Evolutionary conservation across 2,113 vertebrate genomes (phyloP).

Genomic region (Cebidichthys violaceus): DNA sequence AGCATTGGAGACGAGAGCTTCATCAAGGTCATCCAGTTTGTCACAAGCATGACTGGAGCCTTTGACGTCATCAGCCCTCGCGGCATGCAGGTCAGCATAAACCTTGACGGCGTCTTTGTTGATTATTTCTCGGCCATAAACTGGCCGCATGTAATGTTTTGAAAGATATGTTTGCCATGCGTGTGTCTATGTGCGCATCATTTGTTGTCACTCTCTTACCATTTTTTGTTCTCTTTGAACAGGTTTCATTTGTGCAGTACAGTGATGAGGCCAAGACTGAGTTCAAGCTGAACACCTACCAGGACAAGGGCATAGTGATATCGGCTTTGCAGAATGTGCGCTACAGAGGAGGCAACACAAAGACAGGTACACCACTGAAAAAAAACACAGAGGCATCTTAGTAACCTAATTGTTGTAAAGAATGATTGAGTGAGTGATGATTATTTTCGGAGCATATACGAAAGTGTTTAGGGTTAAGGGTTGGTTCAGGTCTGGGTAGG

Average conservation of each 20-base stretch:
- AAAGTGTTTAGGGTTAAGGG: too few species aligned
- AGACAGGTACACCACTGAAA: constrained; percentile 86
- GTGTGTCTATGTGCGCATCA: neutral
- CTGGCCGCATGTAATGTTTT: neutral
- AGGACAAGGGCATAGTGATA: constrained; percentile 90
- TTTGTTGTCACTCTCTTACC: neutral
- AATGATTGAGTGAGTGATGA: neutral
- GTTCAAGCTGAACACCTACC: constrained; percentile 95
- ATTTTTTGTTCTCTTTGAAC: constrained; percentile 59
- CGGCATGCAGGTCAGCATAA: constrained; percentile 92
- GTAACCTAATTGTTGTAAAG: neutral
- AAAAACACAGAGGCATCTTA: neutral
- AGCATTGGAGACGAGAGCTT: constrained; percentile 99
- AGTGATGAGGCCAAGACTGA: constrained; percentile 98
- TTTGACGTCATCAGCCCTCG: constrained; percentile 91
- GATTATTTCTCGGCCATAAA: neutral
- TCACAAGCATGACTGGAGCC: constrained; percentile 94
- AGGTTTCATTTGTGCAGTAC: constrained; percentile 98
- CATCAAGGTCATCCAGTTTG: constrained; percentile 96
- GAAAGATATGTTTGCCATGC: neutral
- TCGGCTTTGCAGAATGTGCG: constrained; percentile 92
- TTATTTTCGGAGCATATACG: neutral
- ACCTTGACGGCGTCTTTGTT: neutral
- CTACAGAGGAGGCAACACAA: constrained; percentile 98
- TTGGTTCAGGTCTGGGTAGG: too few species aligned